Base-by-base conservation (phyloP, 2,888 invertebrate species). In the Ormyrus rosae region DNA sequence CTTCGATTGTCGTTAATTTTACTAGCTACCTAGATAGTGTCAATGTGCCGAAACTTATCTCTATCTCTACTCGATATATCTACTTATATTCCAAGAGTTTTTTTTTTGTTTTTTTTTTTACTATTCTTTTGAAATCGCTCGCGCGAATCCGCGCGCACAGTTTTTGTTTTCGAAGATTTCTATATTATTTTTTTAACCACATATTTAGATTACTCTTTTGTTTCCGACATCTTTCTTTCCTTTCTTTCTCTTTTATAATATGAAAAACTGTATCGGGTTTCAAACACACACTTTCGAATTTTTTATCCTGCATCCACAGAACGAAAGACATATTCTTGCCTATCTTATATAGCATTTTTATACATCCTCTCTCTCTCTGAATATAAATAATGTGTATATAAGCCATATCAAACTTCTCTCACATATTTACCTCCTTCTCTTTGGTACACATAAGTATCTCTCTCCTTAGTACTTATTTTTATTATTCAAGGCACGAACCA, bases 41-140 rank as follows among this genome's bases (percentile, higher is more conserved):
- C 86, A 84, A 84, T 88, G 87, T 87, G 85, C 87, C 87, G 83
- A 87, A 87, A 83, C 85, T 85, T 86, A 78, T 86, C 84, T 85
- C 34, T 34, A 80, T 84, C 73, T 80, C 70, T 83, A 80, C 75
- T 82, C 82, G 81, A 80, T 84, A 81, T 84, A 72, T 82, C 53
- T 61, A 51, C 63, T 64, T 64, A 58, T 69, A 77, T 65, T 34
- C 4, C 3, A 34, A 34, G 34, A 34, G 34, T 34, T 34, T 4
- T 34, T 19, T 19, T 19, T 19, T 19, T 19, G 1, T 19, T 19
- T 19, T 1, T 19, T 19, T 19, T 34, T 34, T 34, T 72, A 51
- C 53, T 78, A 5, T 72, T 80, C 8, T 53, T 58, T 60, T 48
- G 55, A 45, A 7, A 34, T 34, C 45, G 51, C 50, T 65, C 9